Conservation (phyloP, 2,888 invertebrate species). For the Thecocarcelia acutangulata region DNA sequence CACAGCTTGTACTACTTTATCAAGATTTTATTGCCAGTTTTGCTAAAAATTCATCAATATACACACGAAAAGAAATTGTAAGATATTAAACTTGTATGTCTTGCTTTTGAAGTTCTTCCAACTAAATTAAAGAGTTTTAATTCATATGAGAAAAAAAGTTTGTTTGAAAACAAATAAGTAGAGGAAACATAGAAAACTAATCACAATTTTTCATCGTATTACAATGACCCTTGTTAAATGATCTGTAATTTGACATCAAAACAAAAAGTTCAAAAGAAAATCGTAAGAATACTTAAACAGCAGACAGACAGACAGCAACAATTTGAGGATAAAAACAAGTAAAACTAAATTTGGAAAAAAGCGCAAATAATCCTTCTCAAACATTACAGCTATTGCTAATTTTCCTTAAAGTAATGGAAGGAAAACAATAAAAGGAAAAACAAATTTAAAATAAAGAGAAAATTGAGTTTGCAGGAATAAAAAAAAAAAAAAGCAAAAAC, state of each 20-base stretch:
- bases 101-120: no score
- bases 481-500: constrained; percentile 6
- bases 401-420: constrained; percentile 45
- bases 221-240: constrained; percentile 60
- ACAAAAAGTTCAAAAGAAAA: background rate
- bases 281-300: background rate
- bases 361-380: constrained; percentile 31
- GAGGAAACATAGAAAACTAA: constrained; percentile 8
- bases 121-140: no score
- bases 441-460: background rate
- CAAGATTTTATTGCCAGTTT: no score
- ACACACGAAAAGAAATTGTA: no score
- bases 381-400: constrained; percentile 45
- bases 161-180: background rate
- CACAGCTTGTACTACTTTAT: no score
- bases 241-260: constrained; percentile 55
- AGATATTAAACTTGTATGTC: no score
- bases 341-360: background rate
- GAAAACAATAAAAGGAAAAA: constrained; percentile 4
- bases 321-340: constrained; percentile 20
- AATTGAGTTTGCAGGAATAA: background rate
- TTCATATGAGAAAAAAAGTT: background rate
- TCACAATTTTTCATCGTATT: constrained; percentile 52
- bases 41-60: no score
- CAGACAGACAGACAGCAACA: background rate